Conservation (phyloP, 1,140 invertebrate species). For the Lysiphlebus fabarum region DNA sequence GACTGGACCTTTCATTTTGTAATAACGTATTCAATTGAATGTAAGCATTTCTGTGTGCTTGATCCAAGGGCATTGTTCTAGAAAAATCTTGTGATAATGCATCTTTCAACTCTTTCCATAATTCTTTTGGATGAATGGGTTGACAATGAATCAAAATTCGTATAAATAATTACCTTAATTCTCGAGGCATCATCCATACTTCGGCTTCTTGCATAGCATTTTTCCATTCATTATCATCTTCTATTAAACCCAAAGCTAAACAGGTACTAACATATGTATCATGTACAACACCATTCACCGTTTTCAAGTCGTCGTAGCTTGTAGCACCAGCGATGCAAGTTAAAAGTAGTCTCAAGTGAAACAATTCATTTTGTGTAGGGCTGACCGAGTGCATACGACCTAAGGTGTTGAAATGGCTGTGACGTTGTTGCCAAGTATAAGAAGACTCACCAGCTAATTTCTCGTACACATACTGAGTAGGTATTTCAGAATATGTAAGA, state of each 20-base stretch:
- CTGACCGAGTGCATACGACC: conserved; percentile 20
- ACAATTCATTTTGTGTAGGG: conserved; percentile 25
- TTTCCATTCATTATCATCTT: conserved; percentile 25
- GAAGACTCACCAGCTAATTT: background rate
- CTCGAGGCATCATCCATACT: conserved; percentile 21
- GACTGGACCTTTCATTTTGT: background rate
- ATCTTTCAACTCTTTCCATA: conserved; percentile 23
- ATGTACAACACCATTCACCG: conserved; percentile 15
- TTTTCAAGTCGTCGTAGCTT: conserved; percentile 20
- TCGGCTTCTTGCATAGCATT: conserved; percentile 19
- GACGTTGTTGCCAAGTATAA: background rate
- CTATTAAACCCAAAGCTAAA: conserved; percentile 24
- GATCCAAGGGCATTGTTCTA: background rate
- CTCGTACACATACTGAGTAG: background rate
- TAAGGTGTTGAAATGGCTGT: conserved; percentile 12
- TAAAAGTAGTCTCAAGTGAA: conserved; percentile 22
- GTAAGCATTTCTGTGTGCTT: background rate
- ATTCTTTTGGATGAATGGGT: conserved; percentile 8
- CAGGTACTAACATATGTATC: conserved; percentile 19
- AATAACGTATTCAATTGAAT: background rate
- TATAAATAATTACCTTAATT: conserved; percentile 11
- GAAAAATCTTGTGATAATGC: conserved; percentile 18
- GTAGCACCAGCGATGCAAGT: conserved; percentile 9
- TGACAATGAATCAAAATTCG: conserved; percentile 12
- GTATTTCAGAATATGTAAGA: background rate